These are phyloP conservation scores for Polyommatus icarus DNA, from an alignment of 2,888 invertebrate genomes.

Conservation along the genomic window DNA sequence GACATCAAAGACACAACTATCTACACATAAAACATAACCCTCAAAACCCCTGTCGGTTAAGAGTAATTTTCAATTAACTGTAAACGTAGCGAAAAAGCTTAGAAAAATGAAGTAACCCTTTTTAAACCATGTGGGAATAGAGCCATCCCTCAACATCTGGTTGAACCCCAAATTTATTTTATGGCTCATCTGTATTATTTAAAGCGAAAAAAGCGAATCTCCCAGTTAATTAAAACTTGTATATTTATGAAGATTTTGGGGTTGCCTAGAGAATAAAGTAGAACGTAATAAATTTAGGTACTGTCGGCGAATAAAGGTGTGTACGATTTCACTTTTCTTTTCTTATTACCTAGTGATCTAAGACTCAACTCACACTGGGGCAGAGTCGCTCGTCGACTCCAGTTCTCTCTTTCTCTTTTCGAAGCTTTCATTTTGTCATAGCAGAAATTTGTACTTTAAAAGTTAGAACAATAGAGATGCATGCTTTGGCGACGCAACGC, in stretches of 20 bases:
- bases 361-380: too few species aligned
- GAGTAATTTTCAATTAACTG: slow-evolving; percentile 8
- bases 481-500: too few species aligned
- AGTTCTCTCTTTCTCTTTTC: too few species aligned
- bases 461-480: too few species aligned
- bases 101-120: background rate
- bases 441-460: too few species aligned
- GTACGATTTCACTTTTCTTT: too few species aligned
- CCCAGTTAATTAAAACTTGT: slow-evolving; percentile 12
- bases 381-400: too few species aligned
- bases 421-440: too few species aligned
- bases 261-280: background rate
- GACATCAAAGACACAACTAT: too few species aligned
- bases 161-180: background rate
- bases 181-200: slow-evolving; percentile 20
- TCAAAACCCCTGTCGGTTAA: background rate
- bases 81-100: slow-evolving; percentile 13
- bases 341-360: too few species aligned
- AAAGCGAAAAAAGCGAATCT: slow-evolving; percentile 16
- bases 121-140: slow-evolving; percentile 26
- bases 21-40: background rate
- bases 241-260: slow-evolving; percentile 16
- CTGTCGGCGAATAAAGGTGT: too few species aligned
- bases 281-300: too few species aligned
- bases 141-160: slow-evolving; percentile 22